Conservation (phyloP, 2,888 invertebrate genomes). For the Anodontia alba region DNA sequence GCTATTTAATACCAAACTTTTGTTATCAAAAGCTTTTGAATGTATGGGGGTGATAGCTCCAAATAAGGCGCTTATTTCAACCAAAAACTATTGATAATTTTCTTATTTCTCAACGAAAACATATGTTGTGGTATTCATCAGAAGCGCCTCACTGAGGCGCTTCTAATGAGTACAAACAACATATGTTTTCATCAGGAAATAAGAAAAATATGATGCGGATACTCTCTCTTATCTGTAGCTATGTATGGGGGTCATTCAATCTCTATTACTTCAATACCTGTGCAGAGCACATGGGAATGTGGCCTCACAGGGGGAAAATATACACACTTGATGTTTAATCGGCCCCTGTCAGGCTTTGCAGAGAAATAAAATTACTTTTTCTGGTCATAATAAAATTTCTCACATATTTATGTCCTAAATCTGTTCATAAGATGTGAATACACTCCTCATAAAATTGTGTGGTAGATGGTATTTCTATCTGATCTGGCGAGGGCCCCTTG, state of each 20-base stretch:
- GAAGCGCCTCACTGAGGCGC: too few relatives aligned
- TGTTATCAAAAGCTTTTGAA: constrained; percentile 27
- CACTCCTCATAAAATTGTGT: constrained; percentile 50
- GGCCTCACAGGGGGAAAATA: background rate
- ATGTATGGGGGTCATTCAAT: constrained; percentile 28
- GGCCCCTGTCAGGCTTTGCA: background rate
- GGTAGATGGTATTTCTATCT: constrained; percentile 59
- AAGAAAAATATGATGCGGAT: too few relatives aligned
- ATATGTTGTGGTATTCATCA: too few relatives aligned
- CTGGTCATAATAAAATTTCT: constrained; percentile 32
- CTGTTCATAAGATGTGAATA: constrained; percentile 12
- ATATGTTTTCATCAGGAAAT: too few relatives aligned
- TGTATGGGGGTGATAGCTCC: constrained; percentile 33
- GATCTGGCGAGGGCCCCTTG: constrained; percentile 72
- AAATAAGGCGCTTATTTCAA: too few relatives aligned
- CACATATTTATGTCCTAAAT: constrained; percentile 29
- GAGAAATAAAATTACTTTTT: constrained; percentile 16
- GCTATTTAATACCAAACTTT: constrained; percentile 24
- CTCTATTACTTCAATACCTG: constrained; percentile 16
- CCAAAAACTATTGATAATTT: too few relatives aligned
- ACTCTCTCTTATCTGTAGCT: too few relatives aligned
- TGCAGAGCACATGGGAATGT: background rate
- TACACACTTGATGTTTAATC: background rate
- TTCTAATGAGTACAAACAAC: too few relatives aligned
- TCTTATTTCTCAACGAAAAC: too few relatives aligned